Base-by-base conservation (phyloP, 2,888 invertebrate species). In the Lamellibrachia satsuma region DNA sequence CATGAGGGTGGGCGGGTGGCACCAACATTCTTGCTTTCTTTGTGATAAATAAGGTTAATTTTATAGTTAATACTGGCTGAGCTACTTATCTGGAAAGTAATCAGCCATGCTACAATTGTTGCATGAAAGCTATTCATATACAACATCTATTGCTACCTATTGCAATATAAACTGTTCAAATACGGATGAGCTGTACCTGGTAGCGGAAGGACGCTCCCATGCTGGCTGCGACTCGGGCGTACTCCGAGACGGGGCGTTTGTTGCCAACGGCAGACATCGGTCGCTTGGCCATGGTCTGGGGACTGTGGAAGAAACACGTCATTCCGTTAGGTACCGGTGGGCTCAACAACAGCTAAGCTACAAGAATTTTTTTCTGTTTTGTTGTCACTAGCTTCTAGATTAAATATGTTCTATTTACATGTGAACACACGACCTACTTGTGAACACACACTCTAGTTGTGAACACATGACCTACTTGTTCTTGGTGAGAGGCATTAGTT, bases 221-320 rank as follows among this genome's bases (percentile, higher is more conserved):
- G 11, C 96, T 96, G 27, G 97, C 96, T 52, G 97, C 97, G 91
- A 97, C 95, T 97, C 97, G 97, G 39, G 98, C 97, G 95, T 97
- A 97, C 94, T 97, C 96, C 39, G 97, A 96, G 93, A 97, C 97
- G 52, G 98, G 97, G 93, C 98, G 97, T 27, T 98, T 97, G 90
- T 97, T 97, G 90, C 97, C 97, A 7, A 97, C 97, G 94, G 97
- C 97, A 11, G 98, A 97, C 55, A 97, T 97, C 0, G 98, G 98
- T 92, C 98, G 97, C 95, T 96, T 97, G 90, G 96, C 96, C 96
- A 96, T 96, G 27, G 95, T 95, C 93, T 95, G 95, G 15, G 95
- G 94, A 93, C 96, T 96, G 93, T 2, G 94, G 93, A 91, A 9
- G 15, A 52, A 75, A 75, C 75, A 75, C 6, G 15, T 3, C 75